A percentile compares a stretch with the other conserved stretches of the same genome.
These are phyloP conservation scores for Dreissena polymorpha DNA, from an alignment of 1,140 invertebrate genomes.

Conservation along the genomic window DNA sequence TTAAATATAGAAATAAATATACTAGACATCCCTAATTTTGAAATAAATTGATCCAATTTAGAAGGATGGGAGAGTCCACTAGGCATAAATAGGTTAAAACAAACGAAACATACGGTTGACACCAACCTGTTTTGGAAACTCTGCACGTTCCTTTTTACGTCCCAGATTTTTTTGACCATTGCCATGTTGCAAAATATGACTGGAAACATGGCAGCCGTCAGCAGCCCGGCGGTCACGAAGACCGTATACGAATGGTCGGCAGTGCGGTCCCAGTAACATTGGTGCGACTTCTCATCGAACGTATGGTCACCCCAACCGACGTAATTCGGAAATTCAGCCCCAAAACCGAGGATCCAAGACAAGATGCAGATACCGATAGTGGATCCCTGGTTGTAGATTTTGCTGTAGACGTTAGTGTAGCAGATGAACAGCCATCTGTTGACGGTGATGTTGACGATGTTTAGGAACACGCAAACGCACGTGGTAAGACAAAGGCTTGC, in stretches of 20 bases:
- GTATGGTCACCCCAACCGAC: slow-evolving; percentile 73
- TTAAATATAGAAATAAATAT: too few species aligned
- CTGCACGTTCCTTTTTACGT: slow-evolving; percentile 57
- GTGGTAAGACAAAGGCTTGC: slow-evolving; percentile 59
- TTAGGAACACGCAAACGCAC: slow-evolving; percentile 58
- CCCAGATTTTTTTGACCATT: slow-evolving; percentile 67
- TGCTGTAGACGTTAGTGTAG: slow-evolving; percentile 19
- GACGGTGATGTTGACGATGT: slow-evolving; percentile 50
- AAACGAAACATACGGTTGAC: background rate
- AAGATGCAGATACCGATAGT: slow-evolving; percentile 54
- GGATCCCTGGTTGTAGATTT: background rate
- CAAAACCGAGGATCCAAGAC: slow-evolving; percentile 70
- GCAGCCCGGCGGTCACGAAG: slow-evolving; percentile 66
- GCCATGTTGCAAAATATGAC: slow-evolving; percentile 67
- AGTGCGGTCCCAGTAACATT: slow-evolving; percentile 76
- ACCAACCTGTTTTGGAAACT: background rate
- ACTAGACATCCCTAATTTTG: too few species aligned
- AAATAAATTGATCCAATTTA: too few species aligned
- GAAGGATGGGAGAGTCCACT: too few species aligned
- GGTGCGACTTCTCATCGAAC: slow-evolving; percentile 74
- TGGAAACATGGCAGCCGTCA: slow-evolving; percentile 64
- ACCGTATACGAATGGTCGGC: slow-evolving; percentile 71
- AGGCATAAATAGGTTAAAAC: too few species aligned
- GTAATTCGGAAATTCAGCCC: slow-evolving; percentile 73
- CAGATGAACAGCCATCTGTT: slow-evolving; percentile 48